Conservation (phyloP, 2,797 vertebrate species). For the Rhinichthys osculus region DNA sequence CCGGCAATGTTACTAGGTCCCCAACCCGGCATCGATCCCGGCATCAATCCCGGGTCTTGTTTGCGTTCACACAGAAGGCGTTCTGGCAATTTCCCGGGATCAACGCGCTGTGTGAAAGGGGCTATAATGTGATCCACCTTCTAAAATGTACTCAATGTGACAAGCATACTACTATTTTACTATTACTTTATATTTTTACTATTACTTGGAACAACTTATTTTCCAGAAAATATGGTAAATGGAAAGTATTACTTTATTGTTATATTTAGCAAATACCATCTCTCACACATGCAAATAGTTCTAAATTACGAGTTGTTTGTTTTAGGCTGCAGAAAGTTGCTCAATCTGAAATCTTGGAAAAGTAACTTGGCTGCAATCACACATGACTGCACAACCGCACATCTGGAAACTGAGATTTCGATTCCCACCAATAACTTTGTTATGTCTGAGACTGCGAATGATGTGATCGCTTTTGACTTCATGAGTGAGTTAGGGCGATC, state of each 20-base stretch:
- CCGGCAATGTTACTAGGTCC: too few relatives aligned
- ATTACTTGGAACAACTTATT: background rate
- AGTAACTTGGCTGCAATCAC: conserved; percentile 13
- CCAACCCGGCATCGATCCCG: too few relatives aligned
- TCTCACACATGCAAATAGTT: background rate
- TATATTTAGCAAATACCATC: background rate
- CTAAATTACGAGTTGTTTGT: conserved; percentile 2
- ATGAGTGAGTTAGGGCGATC: background rate
- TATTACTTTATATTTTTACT: background rate
- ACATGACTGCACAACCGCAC: background rate
- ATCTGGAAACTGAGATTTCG: conserved; percentile 12
- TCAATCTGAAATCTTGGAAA: conserved; percentile 27
- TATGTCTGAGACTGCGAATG: conserved; percentile 1
- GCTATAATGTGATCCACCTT: background rate
- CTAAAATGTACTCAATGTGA: background rate
- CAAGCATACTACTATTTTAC: background rate
- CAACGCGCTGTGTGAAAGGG: too few relatives aligned
- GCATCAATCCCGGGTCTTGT: too few relatives aligned
- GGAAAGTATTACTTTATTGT: background rate
- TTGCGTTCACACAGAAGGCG: too few relatives aligned
- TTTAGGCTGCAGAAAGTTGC: background rate
- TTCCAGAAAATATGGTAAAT: background rate
- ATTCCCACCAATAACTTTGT: conserved; percentile 4
- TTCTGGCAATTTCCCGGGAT: too few relatives aligned
- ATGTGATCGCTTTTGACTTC: background rate